Base-by-base conservation (phyloP, 2,113 vertebrate species). In the Aphyosemion australe region DNA sequence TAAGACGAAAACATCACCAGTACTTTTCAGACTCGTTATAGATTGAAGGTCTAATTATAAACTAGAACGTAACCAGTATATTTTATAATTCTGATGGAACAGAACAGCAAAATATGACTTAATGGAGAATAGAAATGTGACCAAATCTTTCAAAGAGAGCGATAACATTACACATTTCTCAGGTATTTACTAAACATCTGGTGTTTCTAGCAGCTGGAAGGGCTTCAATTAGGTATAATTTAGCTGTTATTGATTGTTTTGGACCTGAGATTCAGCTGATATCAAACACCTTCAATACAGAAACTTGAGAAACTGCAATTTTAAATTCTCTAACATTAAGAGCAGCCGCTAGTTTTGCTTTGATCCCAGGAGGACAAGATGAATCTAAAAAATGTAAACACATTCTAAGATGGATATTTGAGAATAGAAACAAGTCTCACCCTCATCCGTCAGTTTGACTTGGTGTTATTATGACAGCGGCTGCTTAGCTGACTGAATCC, bases 401-500 rank as follows among this genome's bases (percentile, higher is more conserved):
- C 11, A 1, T 32, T 18, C 12, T 16, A 1, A 34, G 43, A 48
- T 1, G 32, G 19, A 19, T 19, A 31, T 48, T 9, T 1, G 7
- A 12, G n/a, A 11, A 16, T 61, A 45, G 45, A 37, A 48, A 5
- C 13, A 19, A 14, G 20, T 48, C 16, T 34, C 12, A 12, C 9
- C 31, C 31, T 21, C 8, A 10, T 13, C 0, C 14, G 32, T 53
- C 3, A 32, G 14, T 32, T 34, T 34, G n/a, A 37, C 7, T 37
- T 37, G 34, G 26, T 53, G 48, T 8, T 12, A 1, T 71, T 46
- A 18, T 41, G 31, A 47, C 50, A 15, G 49, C 59, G 46, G 65
- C 64, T 20, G 62, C 53, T 51, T 26, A 46, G 34, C 26, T 41
- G 54, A 52, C 47, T 37, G 26, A 78, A 56, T 50, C 12, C 1